Conservation (phyloP, 2,888 invertebrate genomes). For the Bhutanitis thaidina region DNA sequence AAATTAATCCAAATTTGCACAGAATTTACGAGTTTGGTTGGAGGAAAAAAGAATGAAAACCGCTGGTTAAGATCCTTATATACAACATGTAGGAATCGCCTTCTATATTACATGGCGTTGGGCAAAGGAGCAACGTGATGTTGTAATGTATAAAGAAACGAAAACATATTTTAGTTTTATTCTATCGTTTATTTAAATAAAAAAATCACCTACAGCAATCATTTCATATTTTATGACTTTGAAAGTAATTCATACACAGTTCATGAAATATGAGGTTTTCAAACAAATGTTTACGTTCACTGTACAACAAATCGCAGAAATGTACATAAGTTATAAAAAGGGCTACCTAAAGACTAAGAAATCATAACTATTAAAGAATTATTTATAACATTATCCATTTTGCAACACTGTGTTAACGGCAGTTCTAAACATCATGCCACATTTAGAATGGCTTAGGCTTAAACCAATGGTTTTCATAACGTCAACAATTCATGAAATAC, state of each 20-base stretch:
- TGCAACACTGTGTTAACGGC: conserved; percentile 14
- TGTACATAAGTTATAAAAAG: conserved; percentile 65
- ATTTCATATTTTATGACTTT: conserved; percentile 45
- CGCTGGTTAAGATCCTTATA: too few relatives aligned
- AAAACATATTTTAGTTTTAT: conserved; percentile 15
- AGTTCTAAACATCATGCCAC: conserved; percentile 21
- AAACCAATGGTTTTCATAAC: conserved; percentile 44
- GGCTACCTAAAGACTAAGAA: conserved; percentile 22
- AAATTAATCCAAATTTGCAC: too few relatives aligned
- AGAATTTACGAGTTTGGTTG: too few relatives aligned
- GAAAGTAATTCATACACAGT: conserved; percentile 53
- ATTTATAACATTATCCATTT: conserved; percentile 16
- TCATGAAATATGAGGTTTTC: conserved; percentile 43
- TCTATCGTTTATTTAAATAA: conserved; percentile 63
- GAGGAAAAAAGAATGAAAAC: too few relatives aligned
- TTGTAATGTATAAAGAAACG: too few relatives aligned
- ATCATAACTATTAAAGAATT: conserved; percentile 18
- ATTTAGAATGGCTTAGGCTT: conserved; percentile 15
- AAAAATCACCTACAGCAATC: conserved; percentile 48
- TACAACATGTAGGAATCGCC: too few relatives aligned
- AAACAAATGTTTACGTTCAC: conserved; percentile 42
- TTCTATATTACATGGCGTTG: too few relatives aligned
- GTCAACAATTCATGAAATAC: conserved; percentile 52
- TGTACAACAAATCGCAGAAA: conserved; percentile 57
- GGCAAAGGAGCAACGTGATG: too few relatives aligned